These are phyloP conservation scores for Exaiptasia diaphana DNA, from an alignment of 64 coral and sea anemone genomes.

Conservation along the genomic window DNA sequence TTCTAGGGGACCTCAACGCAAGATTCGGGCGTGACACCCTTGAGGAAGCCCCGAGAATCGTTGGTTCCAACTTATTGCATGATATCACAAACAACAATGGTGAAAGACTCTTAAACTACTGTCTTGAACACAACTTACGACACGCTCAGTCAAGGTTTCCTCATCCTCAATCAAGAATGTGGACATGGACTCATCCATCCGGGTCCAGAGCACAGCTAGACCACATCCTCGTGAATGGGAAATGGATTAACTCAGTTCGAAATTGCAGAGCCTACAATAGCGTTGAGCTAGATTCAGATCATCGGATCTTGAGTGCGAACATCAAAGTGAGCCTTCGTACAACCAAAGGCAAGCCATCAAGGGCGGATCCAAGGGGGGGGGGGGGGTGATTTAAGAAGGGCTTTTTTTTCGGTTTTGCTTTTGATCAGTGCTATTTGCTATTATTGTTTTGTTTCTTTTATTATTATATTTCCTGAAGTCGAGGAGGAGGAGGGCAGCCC, in stretches of 20 bases:
- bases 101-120: background rate
- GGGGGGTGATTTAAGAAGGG: no score
- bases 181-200: background rate
- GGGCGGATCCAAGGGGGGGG: no score
- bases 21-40: slow-evolving; percentile 33
- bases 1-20: slow-evolving; percentile 28
- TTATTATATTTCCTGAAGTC: no score
- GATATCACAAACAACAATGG: slow-evolving; percentile 36
- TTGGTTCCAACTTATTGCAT: background rate
- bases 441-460: no score
- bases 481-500: no score
- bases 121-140: no score
- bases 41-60: background rate
- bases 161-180: background rate
- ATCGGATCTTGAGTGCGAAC: slow-evolving; percentile 15
- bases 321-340: no score
- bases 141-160: slow-evolving; percentile 25
- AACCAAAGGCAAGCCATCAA: no score
- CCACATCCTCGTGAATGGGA: slow-evolving; percentile 18
- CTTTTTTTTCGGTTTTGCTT: no score
- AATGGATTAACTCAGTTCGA: slow-evolving; percentile 32
- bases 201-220: background rate
- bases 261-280: slow-evolving; percentile 25
- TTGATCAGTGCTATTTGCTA: no score
- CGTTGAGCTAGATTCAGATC: slow-evolving; percentile 35